Percentiles rank a stretch among this genome's conserved stretches.
Evolutionary conservation across 2,797 vertebrate genomes (phyloP).

Genomic region (Silurus lanzhouensis): DNA sequence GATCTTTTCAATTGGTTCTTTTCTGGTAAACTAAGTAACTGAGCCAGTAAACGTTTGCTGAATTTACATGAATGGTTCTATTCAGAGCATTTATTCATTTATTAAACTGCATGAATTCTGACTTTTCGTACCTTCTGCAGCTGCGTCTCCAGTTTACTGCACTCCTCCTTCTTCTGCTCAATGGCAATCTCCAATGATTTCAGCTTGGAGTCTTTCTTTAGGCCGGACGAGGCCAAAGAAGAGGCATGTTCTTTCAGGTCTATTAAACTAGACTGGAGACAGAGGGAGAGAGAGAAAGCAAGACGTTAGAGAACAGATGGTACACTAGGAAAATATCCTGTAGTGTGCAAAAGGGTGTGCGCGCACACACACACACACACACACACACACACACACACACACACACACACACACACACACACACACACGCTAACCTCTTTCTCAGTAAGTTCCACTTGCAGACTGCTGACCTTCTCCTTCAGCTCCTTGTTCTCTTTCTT

Average conservation of each 20-base stretch:
- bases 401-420: neutral
- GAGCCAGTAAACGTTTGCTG: neutral
- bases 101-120: neutral
- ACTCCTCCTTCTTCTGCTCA: constrained; percentile 99
- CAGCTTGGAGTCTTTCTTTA: constrained; percentile 98
- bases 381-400: constrained; percentile 1
- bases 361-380: too few species aligned
- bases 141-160: constrained; percentile 98
- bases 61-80: neutral
- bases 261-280: constrained; percentile 92
- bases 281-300: constrained; percentile 52
- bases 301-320: constrained; percentile 20
- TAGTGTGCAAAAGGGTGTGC: neutral
- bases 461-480: constrained; percentile 93
- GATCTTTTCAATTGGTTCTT: neutral
- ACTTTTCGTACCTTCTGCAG: constrained; percentile 90
- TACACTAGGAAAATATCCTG: constrained; percentile 10
- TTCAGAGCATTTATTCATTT: neutral
- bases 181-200: constrained; percentile 98
- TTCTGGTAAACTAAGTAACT: neutral
- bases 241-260: constrained; percentile 98
- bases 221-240: constrained; percentile 91
- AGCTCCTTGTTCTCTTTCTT: constrained; percentile 99
- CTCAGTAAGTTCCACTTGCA: constrained; percentile 95
- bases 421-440: constrained; percentile 85